These are phyloP conservation scores for Bufo gargarizans DNA, from an alignment of 2,113 vertebrate genomes.

Conservation along the genomic window DNA sequence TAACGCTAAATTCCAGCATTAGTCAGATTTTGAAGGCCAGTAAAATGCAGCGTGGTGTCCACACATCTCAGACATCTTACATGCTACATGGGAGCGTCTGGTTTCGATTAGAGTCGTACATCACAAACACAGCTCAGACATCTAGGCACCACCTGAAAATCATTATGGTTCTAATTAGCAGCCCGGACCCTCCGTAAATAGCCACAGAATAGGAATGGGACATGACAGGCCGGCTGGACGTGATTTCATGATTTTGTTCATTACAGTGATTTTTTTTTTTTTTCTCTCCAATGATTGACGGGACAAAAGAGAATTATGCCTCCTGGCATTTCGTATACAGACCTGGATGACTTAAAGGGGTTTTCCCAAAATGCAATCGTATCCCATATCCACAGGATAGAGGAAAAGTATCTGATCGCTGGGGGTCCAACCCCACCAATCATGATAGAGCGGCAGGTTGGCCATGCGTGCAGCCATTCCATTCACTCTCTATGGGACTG, in stretches of 20 bases:
- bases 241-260: neutral
- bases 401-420: too few relatives aligned
- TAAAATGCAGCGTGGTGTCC: neutral
- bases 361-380: too few relatives aligned
- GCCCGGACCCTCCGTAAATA: constrained; percentile 2
- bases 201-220: neutral
- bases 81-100: constrained; percentile 21
- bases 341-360: neutral
- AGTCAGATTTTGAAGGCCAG: neutral
- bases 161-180: constrained; percentile 43
- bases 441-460: too few relatives aligned
- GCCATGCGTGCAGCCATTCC: too few relatives aligned
- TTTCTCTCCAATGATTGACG: neutral
- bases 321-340: neutral
- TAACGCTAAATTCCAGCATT: neutral
- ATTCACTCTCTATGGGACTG: too few relatives aligned
- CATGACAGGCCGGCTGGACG: neutral
- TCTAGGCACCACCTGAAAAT: constrained; percentile 49
- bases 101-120: constrained; percentile 33
- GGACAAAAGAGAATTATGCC: neutral
- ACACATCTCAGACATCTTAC: neutral
- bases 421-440: too few relatives aligned
- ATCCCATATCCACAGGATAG: too few relatives aligned
- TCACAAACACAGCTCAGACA: constrained; percentile 40
- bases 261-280: neutral